Conservation (phyloP, 2,797 vertebrate species). For the Arremon brunneinucha region DNA sequence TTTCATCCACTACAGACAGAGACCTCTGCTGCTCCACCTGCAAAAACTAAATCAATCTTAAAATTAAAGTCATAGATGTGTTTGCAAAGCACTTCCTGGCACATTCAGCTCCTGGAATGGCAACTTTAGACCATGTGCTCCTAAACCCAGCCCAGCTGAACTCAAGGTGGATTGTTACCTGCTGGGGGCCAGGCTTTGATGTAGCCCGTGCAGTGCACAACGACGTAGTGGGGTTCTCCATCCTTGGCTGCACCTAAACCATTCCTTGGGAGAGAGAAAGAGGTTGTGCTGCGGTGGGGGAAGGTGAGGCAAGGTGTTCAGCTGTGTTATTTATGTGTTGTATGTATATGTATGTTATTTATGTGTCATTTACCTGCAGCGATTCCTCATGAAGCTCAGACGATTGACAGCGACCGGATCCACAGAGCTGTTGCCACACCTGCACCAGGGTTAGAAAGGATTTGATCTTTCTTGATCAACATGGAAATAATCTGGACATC, state of each 20-base stretch:
- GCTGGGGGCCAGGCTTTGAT: conserved; percentile 97
- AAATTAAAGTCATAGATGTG: fast-evolving
- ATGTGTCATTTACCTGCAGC: conserved; percentile 80
- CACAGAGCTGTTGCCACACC: conserved; percentile 85
- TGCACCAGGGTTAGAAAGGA: conserved; percentile 39
- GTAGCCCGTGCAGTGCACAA: conserved; percentile 97
- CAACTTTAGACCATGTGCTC: fast-evolving
- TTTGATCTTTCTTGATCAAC: not conserved
- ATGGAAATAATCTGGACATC: fast-evolving
- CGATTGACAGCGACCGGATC: conserved; percentile 89
- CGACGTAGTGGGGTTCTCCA: conserved; percentile 91
- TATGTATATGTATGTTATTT: fast-evolving
- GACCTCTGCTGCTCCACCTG: not conserved
- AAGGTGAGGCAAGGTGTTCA: fast-evolving
- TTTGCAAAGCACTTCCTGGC: not conserved
- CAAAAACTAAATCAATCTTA: not conserved
- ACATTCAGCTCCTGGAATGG: fast-evolving
- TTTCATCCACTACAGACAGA: not conserved
- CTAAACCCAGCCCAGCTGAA: not conserved
- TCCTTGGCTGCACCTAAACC: conserved; percentile 90
- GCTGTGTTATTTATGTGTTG: fast-evolving
- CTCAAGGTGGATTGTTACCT: conserved; percentile 67
- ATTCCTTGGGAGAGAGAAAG: conserved; percentile 75
- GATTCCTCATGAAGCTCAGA: conserved; percentile 87
- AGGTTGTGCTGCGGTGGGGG: fast-evolving